Evolutionary conservation across 2,113 vertebrate species (phyloP), one percentile per base, ranked within the genome.

Genomic region (Pterophyllum scalare): DNA sequence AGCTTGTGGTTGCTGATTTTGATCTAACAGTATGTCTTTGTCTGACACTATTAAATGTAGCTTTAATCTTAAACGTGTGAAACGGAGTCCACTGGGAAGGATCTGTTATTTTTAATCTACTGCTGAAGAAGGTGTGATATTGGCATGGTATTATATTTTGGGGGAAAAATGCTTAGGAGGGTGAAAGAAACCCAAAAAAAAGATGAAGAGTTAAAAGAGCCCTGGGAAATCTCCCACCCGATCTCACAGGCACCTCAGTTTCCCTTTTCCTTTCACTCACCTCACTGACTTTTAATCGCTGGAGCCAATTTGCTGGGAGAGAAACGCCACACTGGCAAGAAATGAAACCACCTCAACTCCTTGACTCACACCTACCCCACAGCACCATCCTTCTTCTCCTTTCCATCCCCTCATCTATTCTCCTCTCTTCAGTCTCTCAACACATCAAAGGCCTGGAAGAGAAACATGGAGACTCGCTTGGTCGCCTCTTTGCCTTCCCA

Each of bases 261-360:
- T 87, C 80, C 78, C 78, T 85, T 58, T 83, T 88, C 59, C 88
- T 87, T 77, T 83, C 83, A 26, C 87, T 91, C 87, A 89, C 90
- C 90, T 92, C 89, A 64, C 91, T 88, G 88, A 90, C 91, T 93
- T 91, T 90, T 91, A 90, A 88, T 93, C 81, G 85, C 89, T 17
- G 9, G 13, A 89, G 87, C 88, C 91, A 93, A 91, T 93, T 93
- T 93, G 64, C 89, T 87, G 77, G 64, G 82, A 89, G 83, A 90
- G 85, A 80, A 86, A 79, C 35, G 61, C 70, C 87, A 84, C 33
- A 8, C 87, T 84, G 82, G 82, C 90, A 84, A 83, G 83, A 90
- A 94, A 93, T 92, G 86, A 90, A 94, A 93, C 91, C 75, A 13
- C 87, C 86, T 90, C 70, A 31, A 31, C 84, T 85, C 61, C 85